These are phyloP conservation scores for Anser brachyrhynchus DNA, from an alignment of 2,113 vertebrate genomes.

Conservation along the genomic window DNA sequence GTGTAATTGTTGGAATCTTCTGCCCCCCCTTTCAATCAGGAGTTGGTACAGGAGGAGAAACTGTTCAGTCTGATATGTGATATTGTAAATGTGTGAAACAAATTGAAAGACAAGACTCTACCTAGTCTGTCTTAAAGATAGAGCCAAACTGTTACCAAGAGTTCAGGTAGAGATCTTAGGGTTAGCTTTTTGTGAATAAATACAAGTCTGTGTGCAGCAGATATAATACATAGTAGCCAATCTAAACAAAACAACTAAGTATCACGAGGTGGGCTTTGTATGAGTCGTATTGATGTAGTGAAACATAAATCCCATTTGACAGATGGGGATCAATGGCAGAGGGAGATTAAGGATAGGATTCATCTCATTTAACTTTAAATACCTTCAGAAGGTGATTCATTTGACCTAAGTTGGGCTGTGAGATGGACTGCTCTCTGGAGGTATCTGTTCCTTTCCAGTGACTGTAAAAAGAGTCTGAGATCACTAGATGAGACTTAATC, in stretches of 20 bases:
- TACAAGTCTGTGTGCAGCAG: neutral
- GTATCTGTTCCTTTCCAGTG: neutral
- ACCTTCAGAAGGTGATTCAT: conserved; percentile 52
- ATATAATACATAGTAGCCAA: neutral
- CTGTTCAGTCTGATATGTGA: neutral
- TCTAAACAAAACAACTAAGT: neutral
- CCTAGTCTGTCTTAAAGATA: neutral
- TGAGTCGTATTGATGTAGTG: conserved; percentile 1
- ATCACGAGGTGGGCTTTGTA: neutral
- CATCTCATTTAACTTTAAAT: conserved; percentile 50
- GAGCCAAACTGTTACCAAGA: neutral
- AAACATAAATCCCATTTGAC: neutral
- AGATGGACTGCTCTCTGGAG: neutral
- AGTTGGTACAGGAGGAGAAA: neutral
- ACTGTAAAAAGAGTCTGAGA: neutral
- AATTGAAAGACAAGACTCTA: neutral
- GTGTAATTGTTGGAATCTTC: neutral
- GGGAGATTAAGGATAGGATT: conserved; percentile 43
- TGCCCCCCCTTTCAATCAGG: neutral
- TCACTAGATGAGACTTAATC: neutral
- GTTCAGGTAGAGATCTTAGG: neutral
- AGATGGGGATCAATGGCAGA: conserved; percentile 33
- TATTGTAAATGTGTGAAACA: neutral
- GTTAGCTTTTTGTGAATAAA: neutral
- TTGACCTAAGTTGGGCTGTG: conserved; percentile 29